A percentile compares a stretch with the other conserved stretches of the same genome.
These are phyloP conservation scores for Oreotrochilus melanogaster DNA, from an alignment of 2,113 vertebrate species.

Conservation along the genomic window DNA sequence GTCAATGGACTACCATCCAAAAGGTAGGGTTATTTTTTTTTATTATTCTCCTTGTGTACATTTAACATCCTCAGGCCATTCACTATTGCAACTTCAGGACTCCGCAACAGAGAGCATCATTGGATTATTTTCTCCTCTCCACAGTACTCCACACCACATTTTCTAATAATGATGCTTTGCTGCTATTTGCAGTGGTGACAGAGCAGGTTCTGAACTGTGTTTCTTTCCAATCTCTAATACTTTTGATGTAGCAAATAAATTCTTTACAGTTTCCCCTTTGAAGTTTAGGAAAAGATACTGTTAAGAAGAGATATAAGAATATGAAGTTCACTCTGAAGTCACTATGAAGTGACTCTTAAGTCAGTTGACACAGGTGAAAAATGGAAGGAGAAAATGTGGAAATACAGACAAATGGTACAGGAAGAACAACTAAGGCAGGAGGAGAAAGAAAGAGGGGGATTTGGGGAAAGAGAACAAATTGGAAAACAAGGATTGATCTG, in stretches of 20 bases:
- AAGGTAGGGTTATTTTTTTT: constrained; percentile 47
- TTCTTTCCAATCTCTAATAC: not conserved
- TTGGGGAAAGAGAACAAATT: not conserved
- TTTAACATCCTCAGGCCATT: not conserved
- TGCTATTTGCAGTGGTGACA: not conserved
- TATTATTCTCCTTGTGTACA: not conserved
- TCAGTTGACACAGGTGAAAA: not conserved
- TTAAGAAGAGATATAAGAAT: not conserved
- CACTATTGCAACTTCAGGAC: not conserved
- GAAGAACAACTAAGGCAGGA: not conserved
- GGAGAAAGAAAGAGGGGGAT: not conserved
- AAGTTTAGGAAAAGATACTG: not conserved
- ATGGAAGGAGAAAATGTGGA: not conserved
- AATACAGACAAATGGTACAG: not conserved
- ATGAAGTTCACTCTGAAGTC: not conserved
- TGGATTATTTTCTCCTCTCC: not conserved
- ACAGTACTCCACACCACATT: not conserved
- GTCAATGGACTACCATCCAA: constrained; percentile 30
- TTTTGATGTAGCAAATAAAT: not conserved
- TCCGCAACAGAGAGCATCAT: not conserved
- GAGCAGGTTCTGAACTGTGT: not conserved
- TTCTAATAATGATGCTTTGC: not conserved
- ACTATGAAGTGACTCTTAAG: not conserved
- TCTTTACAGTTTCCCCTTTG: not conserved
- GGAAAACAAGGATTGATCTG: not conserved